Evolutionary conservation across 2,797 vertebrate genomes (phyloP), one percentile per base, ranked within the genome.

Genomic region (Pseudomugil tenellus): DNA sequence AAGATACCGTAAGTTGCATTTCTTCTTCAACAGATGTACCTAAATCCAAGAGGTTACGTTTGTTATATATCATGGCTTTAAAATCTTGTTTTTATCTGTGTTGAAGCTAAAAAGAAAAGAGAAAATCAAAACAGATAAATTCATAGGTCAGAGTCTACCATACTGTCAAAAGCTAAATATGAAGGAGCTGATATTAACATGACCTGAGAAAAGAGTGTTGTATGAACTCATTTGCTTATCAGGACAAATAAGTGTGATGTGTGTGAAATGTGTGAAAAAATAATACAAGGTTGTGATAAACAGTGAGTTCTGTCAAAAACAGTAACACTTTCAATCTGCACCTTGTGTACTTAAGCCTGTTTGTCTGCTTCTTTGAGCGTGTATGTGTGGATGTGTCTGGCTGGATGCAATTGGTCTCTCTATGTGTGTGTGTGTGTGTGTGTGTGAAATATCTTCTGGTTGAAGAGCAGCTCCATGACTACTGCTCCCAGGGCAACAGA

Each of bases 401-500:
- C 31, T 66, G 74, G 59, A 52, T 63, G 43, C 43, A 63, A 66
- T 69, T 53, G 49, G 29, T 65, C 3, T 46, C 63, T 41, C 53
- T 49, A 52, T 39, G 66, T 29, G 39, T 65, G 54, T 48, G 56
- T 10, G 51, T 46, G 64, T 57, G 41, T 41, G 49, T 43, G 9
- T 29, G 14, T 66, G 63, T 70, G 73, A 88, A 86, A 85, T 89
- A 86, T 87, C 77, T 90, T 54, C 63, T 62, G 67, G 85, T 82
- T 80, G 83, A 89, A 85, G 75, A 83, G 72, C 43, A 73, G 83
- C 84, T 89, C 89, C 83, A 90, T 86, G 87, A 82, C 90, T 88
- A 87, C 84, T 83, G 91, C 92, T 93, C 88, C 90, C 86, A 74
- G 74, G 89, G 91, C 84, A 92, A 92, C 92, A 81, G 80, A 58